Conservation (phyloP, 2,888 invertebrate genomes). For the Cryptophagus acutangulus region DNA sequence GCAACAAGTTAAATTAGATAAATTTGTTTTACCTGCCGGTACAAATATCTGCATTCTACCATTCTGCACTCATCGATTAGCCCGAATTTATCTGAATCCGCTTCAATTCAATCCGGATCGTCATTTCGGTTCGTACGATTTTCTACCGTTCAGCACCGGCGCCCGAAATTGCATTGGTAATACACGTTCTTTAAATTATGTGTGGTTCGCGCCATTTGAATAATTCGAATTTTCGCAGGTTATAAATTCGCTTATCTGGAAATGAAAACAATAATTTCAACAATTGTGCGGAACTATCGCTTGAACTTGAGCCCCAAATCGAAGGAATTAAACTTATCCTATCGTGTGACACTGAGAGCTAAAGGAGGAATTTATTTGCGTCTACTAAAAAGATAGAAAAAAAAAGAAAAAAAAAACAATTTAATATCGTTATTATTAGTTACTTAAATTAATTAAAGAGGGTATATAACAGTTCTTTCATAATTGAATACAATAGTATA, state of each 20-base stretch:
- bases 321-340: conserved; percentile 50
- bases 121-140: conserved; percentile 54
- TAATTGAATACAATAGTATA: conserved; percentile 25
- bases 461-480: conserved; percentile 26
- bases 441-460: conserved; percentile 20
- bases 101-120: conserved; percentile 55
- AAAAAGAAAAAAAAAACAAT: background rate
- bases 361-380: conserved; percentile 56
- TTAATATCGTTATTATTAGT: too few species aligned
- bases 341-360: conserved; percentile 54
- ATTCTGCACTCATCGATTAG: conserved; percentile 54
- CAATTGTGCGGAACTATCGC: conserved; percentile 50
- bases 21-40: conserved; percentile 52
- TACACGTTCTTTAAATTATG: background rate
- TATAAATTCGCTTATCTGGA: conserved; percentile 57
- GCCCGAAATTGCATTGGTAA: conserved; percentile 54
- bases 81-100: conserved; percentile 54
- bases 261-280: conserved; percentile 56
- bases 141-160: conserved; percentile 57
- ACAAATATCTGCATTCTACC: conserved; percentile 54
- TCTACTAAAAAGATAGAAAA: background rate
- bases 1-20: conserved; percentile 53
- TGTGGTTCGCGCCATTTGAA: conserved; percentile 3
- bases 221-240: conserved; percentile 45
- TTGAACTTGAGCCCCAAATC: conserved; percentile 50